Conservation (phyloP, 2,113 vertebrate genomes). For the Ceratotherium simum region DNA sequence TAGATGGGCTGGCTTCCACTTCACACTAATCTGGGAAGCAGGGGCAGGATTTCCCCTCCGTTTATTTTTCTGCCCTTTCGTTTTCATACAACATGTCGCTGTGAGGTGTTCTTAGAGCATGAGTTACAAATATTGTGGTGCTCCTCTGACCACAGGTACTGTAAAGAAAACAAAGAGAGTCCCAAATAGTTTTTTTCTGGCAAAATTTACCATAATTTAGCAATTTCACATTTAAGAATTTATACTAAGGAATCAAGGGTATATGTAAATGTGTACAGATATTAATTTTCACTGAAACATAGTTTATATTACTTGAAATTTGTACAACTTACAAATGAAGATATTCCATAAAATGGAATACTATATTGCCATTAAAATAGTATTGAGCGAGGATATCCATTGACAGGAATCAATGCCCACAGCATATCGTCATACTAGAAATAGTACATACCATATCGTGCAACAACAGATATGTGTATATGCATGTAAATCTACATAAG, state of each 20-base stretch:
- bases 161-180: background rate
- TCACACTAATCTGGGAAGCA: background rate
- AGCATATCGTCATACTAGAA: background rate
- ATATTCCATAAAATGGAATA: background rate
- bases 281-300: background rate
- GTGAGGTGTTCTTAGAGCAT: background rate
- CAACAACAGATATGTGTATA: too few relatives aligned
- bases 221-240: background rate
- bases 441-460: background rate
- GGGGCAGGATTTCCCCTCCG: accelerated
- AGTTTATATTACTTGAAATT: background rate
- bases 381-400: too few relatives aligned
- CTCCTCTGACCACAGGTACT: background rate
- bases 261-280: background rate
- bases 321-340: background rate
- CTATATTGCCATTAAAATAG: background rate
- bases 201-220: background rate
- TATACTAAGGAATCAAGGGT: background rate
- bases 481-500: background rate
- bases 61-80: background rate
- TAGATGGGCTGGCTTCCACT: background rate
- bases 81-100: background rate
- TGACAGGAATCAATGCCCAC: accelerated
- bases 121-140: background rate
- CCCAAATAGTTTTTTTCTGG: background rate